These are phyloP conservation scores for Penaeus chinensis DNA, from an alignment of 1,140 invertebrate genomes.

Conservation along the genomic window DNA sequence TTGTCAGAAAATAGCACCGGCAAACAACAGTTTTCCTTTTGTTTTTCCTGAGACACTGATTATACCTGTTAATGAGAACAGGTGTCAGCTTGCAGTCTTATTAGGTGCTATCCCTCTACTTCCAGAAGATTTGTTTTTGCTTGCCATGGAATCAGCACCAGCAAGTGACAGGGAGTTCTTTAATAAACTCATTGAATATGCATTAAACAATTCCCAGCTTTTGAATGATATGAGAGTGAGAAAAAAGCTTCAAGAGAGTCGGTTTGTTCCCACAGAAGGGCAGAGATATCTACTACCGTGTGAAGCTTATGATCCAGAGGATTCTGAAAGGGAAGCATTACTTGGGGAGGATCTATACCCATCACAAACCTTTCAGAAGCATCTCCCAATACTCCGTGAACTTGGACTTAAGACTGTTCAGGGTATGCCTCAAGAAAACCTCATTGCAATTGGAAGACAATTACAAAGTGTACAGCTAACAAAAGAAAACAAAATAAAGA, in stretches of 20 bases:
- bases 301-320: conserved; percentile 37
- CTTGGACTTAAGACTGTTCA: conserved; percentile 27
- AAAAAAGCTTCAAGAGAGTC: neutral
- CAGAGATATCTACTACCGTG: neutral
- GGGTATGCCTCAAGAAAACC: neutral
- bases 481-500: neutral
- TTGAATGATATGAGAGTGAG: neutral
- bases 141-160: neutral
- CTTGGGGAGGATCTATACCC: conserved; percentile 27
- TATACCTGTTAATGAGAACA: neutral
- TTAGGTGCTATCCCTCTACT: conserved; percentile 6
- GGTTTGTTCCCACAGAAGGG: conserved; percentile 13
- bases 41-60: conserved; percentile 26
- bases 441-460: neutral
- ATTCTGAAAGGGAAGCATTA: conserved; percentile 13
- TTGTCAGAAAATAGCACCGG: conserved; percentile 20
- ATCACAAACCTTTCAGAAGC: neutral
- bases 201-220: neutral
- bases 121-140: conserved; percentile 12
- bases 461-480: neutral
- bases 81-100: neutral
- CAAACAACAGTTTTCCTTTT: conserved; percentile 17
- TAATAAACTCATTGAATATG: neutral
- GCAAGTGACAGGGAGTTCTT: neutral
- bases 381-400: conserved; percentile 16